phyloP scores from a whole-genome alignment of 92 coral and sea anemone genomes.

The Bergia puertoricense region DNA sequence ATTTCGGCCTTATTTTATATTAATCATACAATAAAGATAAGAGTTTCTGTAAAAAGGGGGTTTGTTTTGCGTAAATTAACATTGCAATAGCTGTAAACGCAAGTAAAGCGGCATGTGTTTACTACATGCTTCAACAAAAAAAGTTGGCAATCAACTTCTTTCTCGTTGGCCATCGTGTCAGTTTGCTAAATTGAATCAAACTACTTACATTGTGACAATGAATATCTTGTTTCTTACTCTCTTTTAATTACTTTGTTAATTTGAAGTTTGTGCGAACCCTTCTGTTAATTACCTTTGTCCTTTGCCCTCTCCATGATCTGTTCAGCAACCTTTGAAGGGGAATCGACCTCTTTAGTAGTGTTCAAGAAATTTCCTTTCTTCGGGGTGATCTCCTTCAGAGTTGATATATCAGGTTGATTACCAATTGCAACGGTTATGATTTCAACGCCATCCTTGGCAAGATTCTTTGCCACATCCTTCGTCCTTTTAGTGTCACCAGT shows the following conservation, averaged over 20 bases:
- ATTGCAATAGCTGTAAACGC: background rate
- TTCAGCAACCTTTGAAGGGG: conserved; percentile 42
- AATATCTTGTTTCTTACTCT: background rate
- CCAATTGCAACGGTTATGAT: conserved; percentile 50
- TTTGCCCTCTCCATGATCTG: conserved; percentile 45
- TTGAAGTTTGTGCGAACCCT: background rate
- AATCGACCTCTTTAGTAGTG: conserved; percentile 39
- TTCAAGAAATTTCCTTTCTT: conserved; percentile 33
- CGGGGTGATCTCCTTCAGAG: conserved; percentile 27
- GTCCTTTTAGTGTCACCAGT: conserved; percentile 10
- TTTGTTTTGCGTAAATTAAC: background rate
- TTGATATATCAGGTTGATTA: conserved; percentile 21
- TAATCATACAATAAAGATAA: no score
- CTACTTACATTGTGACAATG: background rate
- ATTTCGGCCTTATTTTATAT: no score
- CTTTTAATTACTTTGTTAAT: background rate
- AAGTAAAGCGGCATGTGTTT: background rate
- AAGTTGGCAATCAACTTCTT: no score
- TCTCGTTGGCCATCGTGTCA: background rate
- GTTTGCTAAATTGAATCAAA: background rate
- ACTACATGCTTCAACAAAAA: background rate
- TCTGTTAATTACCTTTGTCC: conserved; percentile 13
- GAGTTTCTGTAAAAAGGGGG: no score
- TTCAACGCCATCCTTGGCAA: conserved; percentile 34
- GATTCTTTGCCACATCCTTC: conserved; percentile 14